phyloP scores from a whole-genome alignment of 1,140 invertebrate genomes.

The Leptonema lineaticorne region DNA sequence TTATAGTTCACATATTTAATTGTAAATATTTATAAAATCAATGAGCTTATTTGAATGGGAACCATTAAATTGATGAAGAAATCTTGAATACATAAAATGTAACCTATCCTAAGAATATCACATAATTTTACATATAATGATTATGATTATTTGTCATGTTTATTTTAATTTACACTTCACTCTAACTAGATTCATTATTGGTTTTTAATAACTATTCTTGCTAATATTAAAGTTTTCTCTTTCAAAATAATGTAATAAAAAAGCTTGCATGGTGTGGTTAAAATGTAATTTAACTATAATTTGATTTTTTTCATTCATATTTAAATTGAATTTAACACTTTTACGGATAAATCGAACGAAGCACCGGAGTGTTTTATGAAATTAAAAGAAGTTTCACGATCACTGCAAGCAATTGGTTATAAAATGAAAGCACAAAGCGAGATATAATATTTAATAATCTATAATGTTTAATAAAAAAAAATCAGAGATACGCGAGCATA shows the following conservation, averaged over 20 bases:
- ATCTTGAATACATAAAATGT: constrained; percentile 24
- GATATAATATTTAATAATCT: background rate
- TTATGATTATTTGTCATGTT: background rate
- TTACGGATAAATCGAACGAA: background rate
- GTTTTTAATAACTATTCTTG: background rate
- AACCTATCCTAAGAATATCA: constrained; percentile 14
- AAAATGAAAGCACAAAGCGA: background rate
- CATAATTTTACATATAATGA: background rate
- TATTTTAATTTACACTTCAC: background rate
- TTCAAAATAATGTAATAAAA: background rate
- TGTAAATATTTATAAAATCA: constrained; percentile 33
- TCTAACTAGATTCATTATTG: background rate
- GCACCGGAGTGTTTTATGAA: background rate
- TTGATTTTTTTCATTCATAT: too few species aligned
- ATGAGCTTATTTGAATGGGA: constrained; percentile 36
- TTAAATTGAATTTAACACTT: background rate
- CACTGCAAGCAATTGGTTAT: constrained; percentile 9
- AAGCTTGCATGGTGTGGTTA: constrained; percentile 11
- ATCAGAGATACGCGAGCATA: too few species aligned
- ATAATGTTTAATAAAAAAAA: too few species aligned
- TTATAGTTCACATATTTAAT: constrained; percentile 15
- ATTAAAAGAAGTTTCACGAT: background rate
- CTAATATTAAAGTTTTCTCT: background rate
- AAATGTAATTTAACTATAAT: background rate
- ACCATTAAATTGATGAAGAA: constrained; percentile 26